Base-by-base conservation (phyloP, 2,888 invertebrate species). In the Tanypteryx hageni region DNA sequence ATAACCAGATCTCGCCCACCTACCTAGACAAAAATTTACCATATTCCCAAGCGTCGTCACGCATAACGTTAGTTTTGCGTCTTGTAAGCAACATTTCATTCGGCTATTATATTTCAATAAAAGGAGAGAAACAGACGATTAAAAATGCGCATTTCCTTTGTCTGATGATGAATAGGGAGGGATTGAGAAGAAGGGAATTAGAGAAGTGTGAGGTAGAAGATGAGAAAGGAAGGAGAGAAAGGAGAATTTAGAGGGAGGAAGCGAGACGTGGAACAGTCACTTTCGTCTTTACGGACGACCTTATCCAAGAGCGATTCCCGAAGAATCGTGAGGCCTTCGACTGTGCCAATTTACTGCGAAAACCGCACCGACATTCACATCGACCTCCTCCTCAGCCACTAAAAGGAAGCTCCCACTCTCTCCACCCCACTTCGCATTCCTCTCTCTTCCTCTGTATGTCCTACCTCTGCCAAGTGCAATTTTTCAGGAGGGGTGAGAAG, bases 261-360 rank as follows among this genome's bases (percentile, higher is more conserved):
- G 27, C 76, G 76, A 27, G 76, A 76, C 76, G 68, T 68, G 16
- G 18, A n/a, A n/a, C n/a, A 64, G 64, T 68, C 68, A 68, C 22
- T 9, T 10, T 10, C 22, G 76, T 8, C 13, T 7, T 0, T 8
- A 7, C 14, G 68, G 22, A 11, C 27, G 76, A 27, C 27, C 76
- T 76, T 76, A 9, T 13, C 76, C 76, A 27, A 76, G 22, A 22
- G 76, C 76, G 76, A 76, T 89, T 89, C 7, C 18, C 64, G 89
- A 89, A 68, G 89, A 89, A 89, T 89, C 64, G 89, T 89, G 89
- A 89, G 89, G 2, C 61, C 59, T 27, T 13, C 13, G 58, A 59
- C 44, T 61, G 61, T 64, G 31, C 89, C 89, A 89, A 89, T 89
- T 89, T 89, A 61, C 61, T 61, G 64, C 10, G 64, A 44, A 16